Base-by-base conservation (phyloP, 2,797 vertebrate genomes). In the Benthosema pterotum region DNA sequence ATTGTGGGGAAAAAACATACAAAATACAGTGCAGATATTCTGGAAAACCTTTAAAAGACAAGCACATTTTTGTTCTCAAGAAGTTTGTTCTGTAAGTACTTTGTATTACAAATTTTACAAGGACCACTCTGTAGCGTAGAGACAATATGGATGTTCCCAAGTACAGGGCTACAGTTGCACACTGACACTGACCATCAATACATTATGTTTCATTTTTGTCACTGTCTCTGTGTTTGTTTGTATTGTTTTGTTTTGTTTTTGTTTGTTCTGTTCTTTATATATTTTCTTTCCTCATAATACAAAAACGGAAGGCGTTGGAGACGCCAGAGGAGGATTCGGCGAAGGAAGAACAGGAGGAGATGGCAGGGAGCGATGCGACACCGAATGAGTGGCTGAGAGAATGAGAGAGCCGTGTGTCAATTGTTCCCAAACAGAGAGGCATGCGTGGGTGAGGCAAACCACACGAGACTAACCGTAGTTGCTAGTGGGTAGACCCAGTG, bases 301-400 rank as follows among this genome's bases (percentile, higher is more conserved):
- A 28, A 72, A 78, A 67, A 11, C 8, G 77, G 70, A 91, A 94
- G 92, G 78, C 84, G 60, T 69, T 87, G 69, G 92, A 91, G 80
- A 80, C 67, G 84, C 91, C 91, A 83, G 88, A 88, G 72, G 89
- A 92, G 75, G 87, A 88, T 65, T 84, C 79, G 38, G 80, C 82
- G 42, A 72, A 42, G 42, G 58, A 75, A 54, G 86, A 89, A 73
- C 80, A 88, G 47, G 78, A 85, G 71, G 83, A 86, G 54, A 74
- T 80, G 61, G 91, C 78, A 88, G 92, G 88, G 85, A 90, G 89
- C 88, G 91, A 91, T 82, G 89, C 88, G 53, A 86, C 87, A 78
- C 83, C 92, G 71, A 91, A 92, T 93, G 91, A 93, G 85, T 92
- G 92, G 92, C 89, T 92, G 92, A 93, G 91, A 87, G 90, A 92